These are phyloP conservation scores for Chaetoderma sp. DNA, from an alignment of 2,888 invertebrate species.

Conservation along the genomic window DNA sequence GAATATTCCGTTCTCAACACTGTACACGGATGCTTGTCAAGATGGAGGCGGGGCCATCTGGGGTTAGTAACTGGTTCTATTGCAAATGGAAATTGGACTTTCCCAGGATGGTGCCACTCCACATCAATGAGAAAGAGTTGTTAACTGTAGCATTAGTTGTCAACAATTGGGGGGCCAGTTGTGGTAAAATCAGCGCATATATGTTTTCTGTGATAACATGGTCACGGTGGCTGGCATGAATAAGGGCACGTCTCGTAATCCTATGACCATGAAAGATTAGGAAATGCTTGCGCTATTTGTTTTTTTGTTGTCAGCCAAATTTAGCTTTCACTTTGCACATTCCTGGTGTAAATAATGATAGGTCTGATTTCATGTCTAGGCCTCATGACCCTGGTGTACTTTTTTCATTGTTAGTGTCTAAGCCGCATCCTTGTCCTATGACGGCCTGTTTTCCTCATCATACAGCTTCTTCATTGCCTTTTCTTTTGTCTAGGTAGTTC, in stretches of 20 bases:
- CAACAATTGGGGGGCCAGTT: conserved; percentile 11
- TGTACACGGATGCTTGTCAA: conserved; percentile 20
- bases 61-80: conserved; percentile 18
- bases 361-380: conserved; percentile 16
- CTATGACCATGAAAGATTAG: not conserved
- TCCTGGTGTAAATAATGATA: not conserved
- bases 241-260: conserved; percentile 13
- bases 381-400: conserved; percentile 7
- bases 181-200: conserved; percentile 10
- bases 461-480: not conserved
- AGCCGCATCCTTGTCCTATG: too few species aligned
- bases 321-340: conserved; percentile 20
- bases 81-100: too few species aligned
- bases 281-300: conserved; percentile 11
- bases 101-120: not conserved
- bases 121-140: conserved; percentile 22
- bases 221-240: conserved; percentile 21
- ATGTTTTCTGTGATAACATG: too few species aligned
- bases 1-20: conserved; percentile 13
- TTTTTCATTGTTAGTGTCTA: too few species aligned
- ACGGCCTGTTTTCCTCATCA: too few species aligned
- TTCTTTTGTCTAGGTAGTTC: conserved; percentile 10
- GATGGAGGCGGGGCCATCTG: conserved; percentile 7
- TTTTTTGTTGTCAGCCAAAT: conserved; percentile 22
- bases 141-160: conserved; percentile 9